Percentiles rank a stretch among this genome's conserved stretches.
These are phyloP conservation scores for Ephestia elutella DNA, from an alignment of 1,140 invertebrate species.

Conservation along the genomic window DNA sequence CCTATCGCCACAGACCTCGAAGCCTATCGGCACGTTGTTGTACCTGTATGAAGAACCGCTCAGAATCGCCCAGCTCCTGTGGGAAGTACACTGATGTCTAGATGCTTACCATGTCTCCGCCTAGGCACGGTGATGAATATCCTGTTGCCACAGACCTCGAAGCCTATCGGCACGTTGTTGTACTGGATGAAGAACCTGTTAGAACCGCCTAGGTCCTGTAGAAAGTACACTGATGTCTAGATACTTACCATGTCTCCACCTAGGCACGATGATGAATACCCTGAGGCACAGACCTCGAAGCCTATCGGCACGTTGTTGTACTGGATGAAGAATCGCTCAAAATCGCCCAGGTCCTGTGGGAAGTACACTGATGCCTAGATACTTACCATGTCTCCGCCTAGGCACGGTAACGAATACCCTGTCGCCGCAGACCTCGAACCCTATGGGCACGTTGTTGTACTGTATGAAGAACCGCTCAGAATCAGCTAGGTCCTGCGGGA, in stretches of 20 bases:
- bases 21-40: slow-evolving; percentile 84
- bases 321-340: slow-evolving; percentile 68
- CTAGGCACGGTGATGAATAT: slow-evolving; percentile 83
- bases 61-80: slow-evolving; percentile 25
- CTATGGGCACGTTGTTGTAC: slow-evolving; percentile 84
- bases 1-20: slow-evolving; percentile 78
- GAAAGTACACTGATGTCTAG: slow-evolving; percentile 20
- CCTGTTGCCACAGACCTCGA: slow-evolving; percentile 78
- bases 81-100: slow-evolving; percentile 21
- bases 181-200: slow-evolving; percentile 73
- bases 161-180: slow-evolving; percentile 84
- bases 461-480: slow-evolving; percentile 68
- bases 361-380: slow-evolving; percentile 19
- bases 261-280: slow-evolving; percentile 82
- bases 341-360: slow-evolving; percentile 25
- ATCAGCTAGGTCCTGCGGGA: slow-evolving; percentile 28
- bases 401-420: slow-evolving; percentile 84
- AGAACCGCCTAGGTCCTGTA: slow-evolving; percentile 24
- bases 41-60: slow-evolving; percentile 74
- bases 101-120: slow-evolving; percentile 73
- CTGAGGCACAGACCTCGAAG: slow-evolving; percentile 77
- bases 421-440: slow-evolving; percentile 78
- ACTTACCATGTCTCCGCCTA: slow-evolving; percentile 75
- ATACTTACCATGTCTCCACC: slow-evolving; percentile 75
- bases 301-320: slow-evolving; percentile 85